These are phyloP conservation scores for Oppia nitens DNA, from an alignment of 1,140 invertebrate genomes.

Conservation along the genomic window DNA sequence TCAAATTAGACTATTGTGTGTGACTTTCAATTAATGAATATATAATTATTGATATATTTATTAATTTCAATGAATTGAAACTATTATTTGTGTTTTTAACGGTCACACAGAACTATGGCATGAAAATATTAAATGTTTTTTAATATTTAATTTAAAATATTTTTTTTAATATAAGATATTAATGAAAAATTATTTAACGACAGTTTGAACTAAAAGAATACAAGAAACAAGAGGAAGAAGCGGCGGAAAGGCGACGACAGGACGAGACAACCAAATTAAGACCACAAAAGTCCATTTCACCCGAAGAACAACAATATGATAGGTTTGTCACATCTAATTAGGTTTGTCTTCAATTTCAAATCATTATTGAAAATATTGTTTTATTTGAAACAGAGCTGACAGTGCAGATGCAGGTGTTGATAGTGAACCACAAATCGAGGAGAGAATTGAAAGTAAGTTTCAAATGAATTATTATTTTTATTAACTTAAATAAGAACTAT, in stretches of 20 bases:
- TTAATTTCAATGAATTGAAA: no score
- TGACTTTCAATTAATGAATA: no score
- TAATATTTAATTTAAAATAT: neutral
- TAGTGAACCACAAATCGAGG: slow-evolving; percentile 22
- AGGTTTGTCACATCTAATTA: no score
- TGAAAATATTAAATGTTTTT: no score
- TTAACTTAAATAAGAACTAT: no score
- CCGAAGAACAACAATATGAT: slow-evolving; percentile 36
- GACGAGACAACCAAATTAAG: slow-evolving; percentile 46
- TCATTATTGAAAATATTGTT: neutral
- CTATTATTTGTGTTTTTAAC: no score
- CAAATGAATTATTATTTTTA: no score
- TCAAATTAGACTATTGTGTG: no score
- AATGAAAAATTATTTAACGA: no score
- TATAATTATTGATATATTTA: no score
- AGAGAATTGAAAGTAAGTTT: slow-evolving; percentile 24
- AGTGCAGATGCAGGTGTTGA: slow-evolving; percentile 37
- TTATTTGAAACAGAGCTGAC: slow-evolving; percentile 32
- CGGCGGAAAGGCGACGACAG: slow-evolving; percentile 45
- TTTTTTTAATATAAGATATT: neutral
- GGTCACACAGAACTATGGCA: no score
- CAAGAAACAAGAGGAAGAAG: slow-evolving; percentile 48
- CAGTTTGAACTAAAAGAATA: slow-evolving; percentile 96
- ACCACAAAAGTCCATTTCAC: slow-evolving; percentile 39
- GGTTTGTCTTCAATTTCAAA: no score